Percentiles rank a stretch among this genome's conserved stretches.
phyloP scores from a whole-genome alignment of 2,113 vertebrate species.

The Empidonax traillii region DNA sequence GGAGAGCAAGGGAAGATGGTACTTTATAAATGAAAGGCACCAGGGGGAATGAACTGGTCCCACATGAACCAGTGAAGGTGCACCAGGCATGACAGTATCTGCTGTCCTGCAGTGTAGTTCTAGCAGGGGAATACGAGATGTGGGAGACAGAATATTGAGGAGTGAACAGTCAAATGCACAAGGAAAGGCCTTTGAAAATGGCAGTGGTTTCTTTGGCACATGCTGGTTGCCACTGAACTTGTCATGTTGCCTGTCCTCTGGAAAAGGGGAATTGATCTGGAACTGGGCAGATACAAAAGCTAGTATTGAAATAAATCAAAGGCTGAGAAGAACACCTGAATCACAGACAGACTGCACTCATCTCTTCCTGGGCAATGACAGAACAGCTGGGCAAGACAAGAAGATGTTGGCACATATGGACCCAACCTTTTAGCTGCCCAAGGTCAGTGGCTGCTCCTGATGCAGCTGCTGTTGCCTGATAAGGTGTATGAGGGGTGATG shows the following conservation, averaged over 20 bases:
- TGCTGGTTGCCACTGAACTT: neutral
- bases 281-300: neutral
- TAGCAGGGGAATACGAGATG: neutral
- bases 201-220: neutral
- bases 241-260: neutral
- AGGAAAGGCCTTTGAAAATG: neutral
- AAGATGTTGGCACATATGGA: neutral
- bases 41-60: neutral
- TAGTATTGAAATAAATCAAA: neutral
- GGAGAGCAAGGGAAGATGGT: neutral
- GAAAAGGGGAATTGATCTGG: neutral
- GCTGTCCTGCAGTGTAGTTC: neutral
- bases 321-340: neutral
- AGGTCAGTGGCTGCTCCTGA: slow-evolving; percentile 1
- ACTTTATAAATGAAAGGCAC: neutral
- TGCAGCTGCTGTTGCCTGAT: slow-evolving; percentile 7
- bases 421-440: neutral
- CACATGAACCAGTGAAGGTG: neutral
- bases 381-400: neutral
- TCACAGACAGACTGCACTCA: neutral
- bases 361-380: neutral
- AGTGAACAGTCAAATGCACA: neutral
- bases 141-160: neutral
- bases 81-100: neutral
- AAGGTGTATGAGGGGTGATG: neutral